Base-by-base conservation (phyloP, 2,888 invertebrate species). In the Ichneumon xanthorius region DNA sequence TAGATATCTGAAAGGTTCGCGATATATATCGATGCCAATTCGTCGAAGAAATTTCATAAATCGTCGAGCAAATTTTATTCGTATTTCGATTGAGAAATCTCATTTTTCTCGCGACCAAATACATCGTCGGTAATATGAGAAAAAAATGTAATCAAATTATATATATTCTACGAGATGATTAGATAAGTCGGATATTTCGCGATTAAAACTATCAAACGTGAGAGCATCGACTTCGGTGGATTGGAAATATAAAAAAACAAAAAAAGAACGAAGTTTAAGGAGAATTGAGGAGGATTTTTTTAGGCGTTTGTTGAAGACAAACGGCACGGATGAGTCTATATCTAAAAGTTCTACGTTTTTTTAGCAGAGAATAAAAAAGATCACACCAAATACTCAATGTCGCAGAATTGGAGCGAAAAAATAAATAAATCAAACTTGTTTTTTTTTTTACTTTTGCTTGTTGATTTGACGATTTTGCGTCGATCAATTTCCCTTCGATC, bases 71-170 rank as follows among this genome's bases (percentile, higher is more conserved):
- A 63, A 75, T 53, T n/a, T 76, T 67, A 67, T 67, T 67, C 53
- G 45, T 19, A 45, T 30, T 79, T 53, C 37, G 22, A 48, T 50
- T n/a, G 48, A 63, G 50, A 61, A 68, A 68, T 40, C 26, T 71
- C 33, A 65, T 19, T 65, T 45, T 78, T 79, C 71, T 63, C 61
- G 33, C 22, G 79, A 79, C 79, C 79, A 79, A 79, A 71, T n/a
- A 22, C 58, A 26, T 37, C 22, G 40, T 58, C n/a, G 40, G 19
- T 58, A 26, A 58, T 11, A 22, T 55, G 5, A 55, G 19, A 58
- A 58, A 19, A 14, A 58, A 22, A 26, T 22, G 26, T 22, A 45
- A 68, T 67, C 48, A 67, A 53, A 67, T 68, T 22, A 22, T 48
- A 37, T 37, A 40, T 55, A 53, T 37, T 30, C 33, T n/a, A 65